These are phyloP conservation scores for Linnaemya vulpina DNA, from an alignment of 2,888 invertebrate genomes.

Conservation along the genomic window DNA sequence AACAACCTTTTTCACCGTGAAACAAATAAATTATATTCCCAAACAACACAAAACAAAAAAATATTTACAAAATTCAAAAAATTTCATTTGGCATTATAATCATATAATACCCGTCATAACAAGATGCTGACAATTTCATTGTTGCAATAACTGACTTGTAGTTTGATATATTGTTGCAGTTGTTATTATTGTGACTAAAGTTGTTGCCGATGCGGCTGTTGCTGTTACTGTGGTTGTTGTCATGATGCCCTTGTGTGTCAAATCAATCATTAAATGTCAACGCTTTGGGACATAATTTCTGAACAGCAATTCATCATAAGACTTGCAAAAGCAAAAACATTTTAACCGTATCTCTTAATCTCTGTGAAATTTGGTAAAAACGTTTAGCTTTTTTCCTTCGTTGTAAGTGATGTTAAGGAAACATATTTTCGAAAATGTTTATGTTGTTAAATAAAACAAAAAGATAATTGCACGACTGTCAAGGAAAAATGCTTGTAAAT, in stretches of 20 bases:
- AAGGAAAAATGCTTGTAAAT: constrained; percentile 59
- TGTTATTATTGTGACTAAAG: constrained; percentile 25
- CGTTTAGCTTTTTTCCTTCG: constrained; percentile 33
- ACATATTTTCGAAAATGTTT: constrained; percentile 30
- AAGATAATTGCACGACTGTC: constrained; percentile 77
- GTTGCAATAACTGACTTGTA: constrained; percentile 50
- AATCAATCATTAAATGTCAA: constrained; percentile 83
- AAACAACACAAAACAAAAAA: too few species aligned
- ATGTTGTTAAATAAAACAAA: constrained; percentile 44
- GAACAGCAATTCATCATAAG: constrained; percentile 73
- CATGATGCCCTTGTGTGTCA: constrained; percentile 81
- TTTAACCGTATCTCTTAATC: constrained; percentile 30
- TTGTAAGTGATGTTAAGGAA: constrained; percentile 35
- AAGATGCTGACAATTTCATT: constrained; percentile 66
- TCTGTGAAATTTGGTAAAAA: constrained; percentile 57
- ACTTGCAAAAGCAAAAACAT: constrained; percentile 31
- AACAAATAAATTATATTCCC: constrained; percentile 46
- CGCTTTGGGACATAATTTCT: constrained; percentile 77
- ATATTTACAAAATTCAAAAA: constrained; percentile 15
- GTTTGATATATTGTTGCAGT: constrained; percentile 27
- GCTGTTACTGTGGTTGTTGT: constrained; percentile 54
- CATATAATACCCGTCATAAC: constrained; percentile 47
- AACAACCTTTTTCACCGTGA: constrained; percentile 54
- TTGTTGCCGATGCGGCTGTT: constrained; percentile 19
- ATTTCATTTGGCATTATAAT: constrained; percentile 53